Conservation (phyloP, 2,113 vertebrate genomes). For the Corythaixoides concolor region DNA sequence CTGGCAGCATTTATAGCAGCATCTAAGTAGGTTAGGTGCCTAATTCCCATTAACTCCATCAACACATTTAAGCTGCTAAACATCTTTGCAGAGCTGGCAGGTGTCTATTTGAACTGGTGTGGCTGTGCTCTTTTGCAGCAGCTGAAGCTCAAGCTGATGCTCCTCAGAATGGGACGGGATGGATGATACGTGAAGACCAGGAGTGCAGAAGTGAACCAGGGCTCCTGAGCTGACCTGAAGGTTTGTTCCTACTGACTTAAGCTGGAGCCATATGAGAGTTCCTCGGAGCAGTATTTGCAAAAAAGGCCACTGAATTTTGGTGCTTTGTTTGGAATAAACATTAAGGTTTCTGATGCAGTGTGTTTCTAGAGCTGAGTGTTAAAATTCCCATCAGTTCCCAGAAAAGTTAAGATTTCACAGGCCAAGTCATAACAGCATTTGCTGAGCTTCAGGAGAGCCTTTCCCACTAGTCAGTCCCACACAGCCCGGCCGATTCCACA, state of each 20-base stretch:
- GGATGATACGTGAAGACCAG: accelerated
- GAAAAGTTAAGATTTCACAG: neutral
- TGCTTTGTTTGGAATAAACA: neutral
- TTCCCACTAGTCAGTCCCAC: neutral
- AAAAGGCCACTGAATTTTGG: neutral
- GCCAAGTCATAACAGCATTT: neutral
- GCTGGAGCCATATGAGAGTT: neutral
- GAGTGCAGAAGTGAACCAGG: neutral
- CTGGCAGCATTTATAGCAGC: constrained; percentile 66
- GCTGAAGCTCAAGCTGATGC: neutral
- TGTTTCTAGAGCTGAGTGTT: neutral
- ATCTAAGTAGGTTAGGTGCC: constrained; percentile 66
- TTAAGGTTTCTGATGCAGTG: neutral
- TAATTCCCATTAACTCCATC: constrained; percentile 62
- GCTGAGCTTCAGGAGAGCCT: neutral
- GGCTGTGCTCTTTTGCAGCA: neutral
- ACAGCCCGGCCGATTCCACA: neutral
- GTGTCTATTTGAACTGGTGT: neutral
- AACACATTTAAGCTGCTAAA: constrained; percentile 47
- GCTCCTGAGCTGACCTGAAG: accelerated
- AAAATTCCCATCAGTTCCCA: neutral
- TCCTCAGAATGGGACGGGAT: accelerated
- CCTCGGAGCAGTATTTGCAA: neutral
- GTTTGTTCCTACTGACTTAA: neutral
- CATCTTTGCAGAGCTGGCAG: constrained; percentile 1